Evolutionary conservation across 1,140 invertebrate genomes (phyloP), one percentile per base, ranked within the genome.

Genomic region (Lepidurus couesii): DNA sequence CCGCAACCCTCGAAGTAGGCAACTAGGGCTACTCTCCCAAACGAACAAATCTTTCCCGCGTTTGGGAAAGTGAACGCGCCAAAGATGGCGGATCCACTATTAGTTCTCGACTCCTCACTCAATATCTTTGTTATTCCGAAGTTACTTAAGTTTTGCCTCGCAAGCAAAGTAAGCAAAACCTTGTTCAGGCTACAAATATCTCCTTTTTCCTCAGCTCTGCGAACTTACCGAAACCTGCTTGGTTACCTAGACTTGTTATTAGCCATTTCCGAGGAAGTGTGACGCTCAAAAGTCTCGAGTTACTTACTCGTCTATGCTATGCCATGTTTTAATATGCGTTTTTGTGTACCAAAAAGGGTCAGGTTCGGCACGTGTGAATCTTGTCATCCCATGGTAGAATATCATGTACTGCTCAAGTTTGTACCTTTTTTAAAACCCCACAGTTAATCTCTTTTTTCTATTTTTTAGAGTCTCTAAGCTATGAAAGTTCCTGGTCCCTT

Each of bases 291-390:
- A 65, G 53, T 65, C 3, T 65, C 7, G 13, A 21, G 53, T 65
- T 65, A n/a, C 53, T 65, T 65, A 21, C 47, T 65, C 5, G 47
- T 53, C 21, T 65, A 65, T 13, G 13, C 4, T 65, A 65, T 65
- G 47, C 47, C 47, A 65, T 11, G 11, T 65, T 65, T 21, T 13
- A 2, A 16, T 7, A 21, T 65, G 6, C 16, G 3, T 13, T 21
- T 65, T 21, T 65, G 53, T 65, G 21, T 21, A 4, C 53, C 34
- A 34, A 34, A 16, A 65, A 65, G 53, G 21, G 53, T 65, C 53
- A 21, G 53, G 53, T 65, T 65, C 53, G 21, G 53, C 53, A 65
- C 53, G 53, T 65, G 53, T 65, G 53, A 65, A 65, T 65, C 53
- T 16, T 65, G 53, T 65, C 53, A 65, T 65, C 53, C 53, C 8